Evolutionary conservation across 30 jellyfish, hydroid and myxozoan genomes (phyloP).

Genomic region (Pelagia noctiluca): DNA sequence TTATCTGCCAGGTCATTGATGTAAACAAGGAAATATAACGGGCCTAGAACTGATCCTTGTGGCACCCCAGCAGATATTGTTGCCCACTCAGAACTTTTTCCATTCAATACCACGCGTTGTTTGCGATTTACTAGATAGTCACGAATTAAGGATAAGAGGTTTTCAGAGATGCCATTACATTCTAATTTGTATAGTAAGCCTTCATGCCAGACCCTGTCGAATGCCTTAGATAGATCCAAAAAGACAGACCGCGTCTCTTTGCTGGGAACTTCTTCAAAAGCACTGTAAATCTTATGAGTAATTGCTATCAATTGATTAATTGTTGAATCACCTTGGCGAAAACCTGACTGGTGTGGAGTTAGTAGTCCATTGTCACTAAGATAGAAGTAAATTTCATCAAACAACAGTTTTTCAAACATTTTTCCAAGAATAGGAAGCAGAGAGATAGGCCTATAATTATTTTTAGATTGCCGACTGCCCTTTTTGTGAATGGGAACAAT

Average conservation of each 20-base stretch:
- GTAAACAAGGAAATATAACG: too few species aligned
- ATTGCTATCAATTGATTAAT: too few species aligned
- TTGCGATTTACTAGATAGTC: slow-evolving; percentile 25
- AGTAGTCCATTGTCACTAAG: too few species aligned
- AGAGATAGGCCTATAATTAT: slow-evolving; percentile 16
- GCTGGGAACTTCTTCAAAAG: slow-evolving; percentile 53
- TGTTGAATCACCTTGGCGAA: too few species aligned
- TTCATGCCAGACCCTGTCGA: too few species aligned
- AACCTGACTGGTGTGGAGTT: too few species aligned
- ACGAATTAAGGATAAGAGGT: slow-evolving; percentile 39
- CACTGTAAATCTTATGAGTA: too few species aligned
- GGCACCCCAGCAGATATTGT: slow-evolving; percentile 76
- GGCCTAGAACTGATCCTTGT: too few species aligned
- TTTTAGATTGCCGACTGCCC: slow-evolving; percentile 34
- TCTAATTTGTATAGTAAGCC: slow-evolving; percentile 54
- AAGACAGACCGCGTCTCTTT: slow-evolving; percentile 69
- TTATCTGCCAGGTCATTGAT: too few species aligned
- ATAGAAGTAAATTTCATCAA: too few species aligned
- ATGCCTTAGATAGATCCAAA: slow-evolving; percentile 72
- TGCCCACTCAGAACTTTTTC: slow-evolving; percentile 60
- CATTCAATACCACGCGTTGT: slow-evolving; percentile 50
- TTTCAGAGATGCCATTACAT: slow-evolving; percentile 60
- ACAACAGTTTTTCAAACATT: neutral
- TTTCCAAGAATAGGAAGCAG: slow-evolving; percentile 1
- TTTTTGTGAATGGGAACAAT: slow-evolving; percentile 46